Evolutionary conservation across 2,113 vertebrate genomes (phyloP), one percentile per base, ranked within the genome.

Genomic region (Percopsis transmontana): DNA sequence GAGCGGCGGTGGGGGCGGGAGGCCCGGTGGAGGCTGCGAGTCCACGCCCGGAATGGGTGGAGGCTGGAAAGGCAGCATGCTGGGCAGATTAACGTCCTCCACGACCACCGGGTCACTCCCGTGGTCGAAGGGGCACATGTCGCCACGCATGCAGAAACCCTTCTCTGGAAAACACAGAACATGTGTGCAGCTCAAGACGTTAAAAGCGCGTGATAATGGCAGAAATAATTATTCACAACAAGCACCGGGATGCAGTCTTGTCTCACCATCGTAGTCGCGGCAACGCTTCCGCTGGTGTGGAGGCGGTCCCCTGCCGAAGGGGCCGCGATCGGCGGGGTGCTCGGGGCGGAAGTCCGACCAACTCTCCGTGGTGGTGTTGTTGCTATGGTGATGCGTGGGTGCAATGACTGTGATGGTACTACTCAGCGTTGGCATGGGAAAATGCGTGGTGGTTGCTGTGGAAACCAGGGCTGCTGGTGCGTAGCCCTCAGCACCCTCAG

Each of bases 61-160:
- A 42, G 95, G 93, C 77, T 95, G 96, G 81, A 98, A 99, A 76
- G 96, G 96, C 72, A 98, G 87, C 74, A 99, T 98, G 80, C 88
- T 95, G 77, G 97, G 97, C 81, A 98, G 91, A 88, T 97, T 98
- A 65, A 97, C 96, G 76, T 99, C 97, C 90, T 99, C 97, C 79
- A 99, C 96, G 48, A 99, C 95, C 56, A 99, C 96, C 0, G 98
- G 98, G 87, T 99, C 97, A 2, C 95, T 98, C 83, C 97, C 97
- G 23, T 98, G 97, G 89, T 99, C 97, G 67, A 98, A 99, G 58
- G 95, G 96, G 85, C 96, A 99, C 95, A 97, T 95, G 82, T 98
- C 97, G 50, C 96, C 97, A 77, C 95, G 94, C 96, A 98, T 97
- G 85, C 97, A 98, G 90, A 98, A 98, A 57, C 97, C 97, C 70